Evolutionary conservation across 2,113 vertebrate genomes (phyloP), one percentile per base, ranked within the genome.

Genomic region (Bubalus kerabau): DNA sequence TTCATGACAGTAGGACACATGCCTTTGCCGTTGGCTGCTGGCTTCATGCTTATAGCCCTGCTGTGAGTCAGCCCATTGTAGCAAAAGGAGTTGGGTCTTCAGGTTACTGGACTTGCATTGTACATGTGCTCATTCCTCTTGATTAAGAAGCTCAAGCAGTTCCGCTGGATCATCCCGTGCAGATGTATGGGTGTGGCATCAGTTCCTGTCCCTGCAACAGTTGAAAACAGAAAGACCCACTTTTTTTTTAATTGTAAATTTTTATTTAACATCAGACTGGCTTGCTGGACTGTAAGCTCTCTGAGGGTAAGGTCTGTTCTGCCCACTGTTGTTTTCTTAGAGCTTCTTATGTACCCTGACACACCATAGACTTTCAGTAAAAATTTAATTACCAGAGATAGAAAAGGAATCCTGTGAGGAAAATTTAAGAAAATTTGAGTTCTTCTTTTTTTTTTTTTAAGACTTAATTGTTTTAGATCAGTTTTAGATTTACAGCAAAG

Each of bases 51-150:
- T 0, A 99, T 99, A 23, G 99, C 99, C 98, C 99, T 99, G 95
- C 97, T 99, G 98, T 99, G 99, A 96, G 99, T 99, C 92, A 99
- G 98, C 11, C 98, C 98, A 26, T 99, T 99, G 98, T 99, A 99
- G 97, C 99, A 99, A 98, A 99, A 99, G 2, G 99, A 98, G 98
- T 99, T 95, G 98, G 92, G 98, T 93, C 98, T 99, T 99, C 92
- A 99, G 98, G 90, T 99, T 99, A 97, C 99, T 99, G 85, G 99
- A 97, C 96, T 99, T 98, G 14, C 98, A 90, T 99, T 99, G 95
- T 99, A 99, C 52, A 98, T 99, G 98, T 99, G 98, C 97, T 99
- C 99, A 82, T 99, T 99, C 98, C 99, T 99, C 98, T 99, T 99
- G 95, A 99, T 98, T 80, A 99, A 98, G 98, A 99, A 99, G 92